These are phyloP conservation scores for Apodemia hepburni DNA, from an alignment of 2,888 invertebrate genomes.

Conservation along the genomic window DNA sequence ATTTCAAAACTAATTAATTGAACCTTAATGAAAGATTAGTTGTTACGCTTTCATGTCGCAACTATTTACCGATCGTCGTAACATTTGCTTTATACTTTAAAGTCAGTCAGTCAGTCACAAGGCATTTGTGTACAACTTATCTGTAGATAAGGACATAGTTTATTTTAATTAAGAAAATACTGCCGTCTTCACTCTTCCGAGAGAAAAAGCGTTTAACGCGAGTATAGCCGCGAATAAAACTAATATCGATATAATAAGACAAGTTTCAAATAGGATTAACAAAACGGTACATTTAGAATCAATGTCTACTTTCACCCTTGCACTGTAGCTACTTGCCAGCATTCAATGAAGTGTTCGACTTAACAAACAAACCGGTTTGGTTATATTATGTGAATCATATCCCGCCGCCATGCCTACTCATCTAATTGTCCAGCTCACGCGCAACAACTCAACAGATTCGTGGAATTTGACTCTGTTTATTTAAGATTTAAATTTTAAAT, in stretches of 20 bases:
- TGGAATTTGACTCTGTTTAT: conserved; percentile 15
- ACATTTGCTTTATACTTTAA: too few species aligned
- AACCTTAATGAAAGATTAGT: too few species aligned
- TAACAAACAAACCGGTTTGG: conserved; percentile 56
- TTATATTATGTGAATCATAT: conserved; percentile 51
- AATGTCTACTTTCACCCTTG: conserved; percentile 47
- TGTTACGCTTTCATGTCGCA: too few species aligned
- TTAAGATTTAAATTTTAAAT: background rate
- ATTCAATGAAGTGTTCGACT: conserved; percentile 39
- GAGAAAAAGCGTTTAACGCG: background rate
- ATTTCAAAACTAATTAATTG: too few species aligned
- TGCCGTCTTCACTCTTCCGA: too few species aligned
- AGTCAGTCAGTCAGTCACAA: too few species aligned
- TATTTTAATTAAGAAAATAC: too few species aligned
- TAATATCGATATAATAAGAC: background rate
- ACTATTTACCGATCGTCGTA: too few species aligned
- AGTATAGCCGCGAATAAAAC: background rate
- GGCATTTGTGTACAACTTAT: too few species aligned
- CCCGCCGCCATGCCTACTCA: conserved; percentile 39
- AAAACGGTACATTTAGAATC: conserved; percentile 16
- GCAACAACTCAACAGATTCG: conserved; percentile 16
- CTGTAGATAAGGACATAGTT: too few species aligned
- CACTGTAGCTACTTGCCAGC: conserved; percentile 37
- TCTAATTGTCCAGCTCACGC: conserved; percentile 22
- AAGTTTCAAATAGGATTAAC: conserved; percentile 4